A percentile compares a stretch with the other conserved stretches of the same genome.
phyloP scores from a whole-genome alignment of 2,797 vertebrate genomes.

The Myoxocephalus aenaeus region DNA sequence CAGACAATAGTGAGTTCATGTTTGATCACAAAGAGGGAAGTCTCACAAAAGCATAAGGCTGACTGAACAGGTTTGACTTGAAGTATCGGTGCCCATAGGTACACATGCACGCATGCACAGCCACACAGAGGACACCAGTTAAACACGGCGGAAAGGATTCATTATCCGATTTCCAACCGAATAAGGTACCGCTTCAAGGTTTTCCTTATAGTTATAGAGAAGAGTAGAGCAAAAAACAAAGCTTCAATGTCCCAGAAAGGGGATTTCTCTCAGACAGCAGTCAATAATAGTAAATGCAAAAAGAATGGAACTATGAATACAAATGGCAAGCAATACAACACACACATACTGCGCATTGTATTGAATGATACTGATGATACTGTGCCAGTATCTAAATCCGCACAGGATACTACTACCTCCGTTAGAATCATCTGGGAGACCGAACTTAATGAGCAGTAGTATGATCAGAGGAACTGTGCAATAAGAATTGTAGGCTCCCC shows the following conservation, averaged over 20 bases:
- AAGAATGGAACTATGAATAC: background rate
- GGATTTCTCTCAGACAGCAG: background rate
- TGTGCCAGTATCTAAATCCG: background rate
- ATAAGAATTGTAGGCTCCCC: background rate
- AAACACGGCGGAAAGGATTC: background rate
- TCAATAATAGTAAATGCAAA: background rate
- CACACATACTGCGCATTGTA: too few species aligned
- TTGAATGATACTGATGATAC: background rate
- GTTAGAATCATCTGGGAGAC: background rate
- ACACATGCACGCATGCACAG: constrained; percentile 2
- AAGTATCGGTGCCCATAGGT: constrained; percentile 59
- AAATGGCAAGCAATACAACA: too few species aligned
- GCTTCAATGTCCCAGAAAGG: background rate
- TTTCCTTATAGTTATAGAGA: background rate
- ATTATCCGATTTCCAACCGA: constrained; percentile 37
- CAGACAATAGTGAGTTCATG: background rate
- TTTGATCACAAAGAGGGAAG: constrained; percentile 28
- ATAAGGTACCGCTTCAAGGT: constrained; percentile 14
- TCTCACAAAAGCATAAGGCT: constrained; percentile 27
- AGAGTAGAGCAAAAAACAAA: background rate
- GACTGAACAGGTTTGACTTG: constrained; percentile 75
- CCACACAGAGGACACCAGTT: constrained; percentile 6
- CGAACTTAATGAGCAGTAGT: background rate
- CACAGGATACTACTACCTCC: background rate
- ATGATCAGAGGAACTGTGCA: constrained; percentile 1